Conservation (phyloP, 2,797 vertebrate species). For the Melopsittacus undulatus region DNA sequence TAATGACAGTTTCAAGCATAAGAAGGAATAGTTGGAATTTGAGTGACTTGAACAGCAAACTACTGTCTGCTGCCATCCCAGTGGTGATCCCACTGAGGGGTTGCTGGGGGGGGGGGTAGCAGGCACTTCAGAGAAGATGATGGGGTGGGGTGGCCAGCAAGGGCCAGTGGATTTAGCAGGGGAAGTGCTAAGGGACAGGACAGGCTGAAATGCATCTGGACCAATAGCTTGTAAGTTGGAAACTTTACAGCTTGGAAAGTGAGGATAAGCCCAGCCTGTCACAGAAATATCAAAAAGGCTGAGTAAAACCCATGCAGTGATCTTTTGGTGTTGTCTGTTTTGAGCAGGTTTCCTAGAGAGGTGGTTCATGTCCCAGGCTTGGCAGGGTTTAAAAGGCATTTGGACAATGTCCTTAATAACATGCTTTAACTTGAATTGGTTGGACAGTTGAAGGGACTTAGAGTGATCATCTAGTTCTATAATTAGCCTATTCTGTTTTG, state of each 20-base stretch:
- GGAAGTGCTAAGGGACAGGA: not conserved
- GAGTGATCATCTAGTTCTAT: too few species aligned
- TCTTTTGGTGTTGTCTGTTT: not conserved
- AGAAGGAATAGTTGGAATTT: not conserved
- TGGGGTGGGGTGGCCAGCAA: not conserved
- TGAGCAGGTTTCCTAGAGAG: not conserved
- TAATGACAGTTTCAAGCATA: not conserved
- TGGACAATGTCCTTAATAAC: not conserved
- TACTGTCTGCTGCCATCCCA: not conserved
- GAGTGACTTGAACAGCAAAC: not conserved
- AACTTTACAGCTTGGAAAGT: not conserved
- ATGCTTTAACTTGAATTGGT: not conserved
- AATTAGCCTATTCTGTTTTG: not conserved
- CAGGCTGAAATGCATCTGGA: not conserved
- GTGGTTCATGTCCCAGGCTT: rapidly evolving
- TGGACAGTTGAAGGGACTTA: too few species aligned
- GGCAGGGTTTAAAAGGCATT: not conserved
- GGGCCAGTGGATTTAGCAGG: not conserved
- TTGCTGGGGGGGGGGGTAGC: not conserved
- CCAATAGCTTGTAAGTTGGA: not conserved
- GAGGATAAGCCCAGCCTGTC: not conserved
- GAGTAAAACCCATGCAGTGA: not conserved
- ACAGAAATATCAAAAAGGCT: not conserved
- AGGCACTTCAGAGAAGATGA: not conserved
- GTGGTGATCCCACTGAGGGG: rapidly evolving